Evolutionary conservation across 2,113 vertebrate species (phyloP).

Genomic region (Ptyas mucosa): DNA sequence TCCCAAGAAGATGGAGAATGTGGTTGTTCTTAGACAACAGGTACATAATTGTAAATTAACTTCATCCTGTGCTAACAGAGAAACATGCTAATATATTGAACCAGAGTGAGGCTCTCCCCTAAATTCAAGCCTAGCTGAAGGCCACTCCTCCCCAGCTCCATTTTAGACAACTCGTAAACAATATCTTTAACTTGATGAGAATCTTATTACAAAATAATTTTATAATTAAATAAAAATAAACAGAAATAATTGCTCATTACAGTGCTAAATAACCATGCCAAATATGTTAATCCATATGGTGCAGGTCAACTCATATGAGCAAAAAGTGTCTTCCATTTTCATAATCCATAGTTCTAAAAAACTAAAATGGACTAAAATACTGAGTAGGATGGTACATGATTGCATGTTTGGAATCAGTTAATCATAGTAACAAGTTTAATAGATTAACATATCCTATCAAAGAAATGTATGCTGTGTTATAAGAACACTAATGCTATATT

Average conservation of each 20-base stretch:
- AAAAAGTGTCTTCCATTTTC: conserved; percentile 1
- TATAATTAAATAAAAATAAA: not conserved
- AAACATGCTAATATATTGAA: not conserved
- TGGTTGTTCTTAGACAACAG: conserved; percentile 73
- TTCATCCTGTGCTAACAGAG: not conserved
- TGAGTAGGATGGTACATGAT: not conserved
- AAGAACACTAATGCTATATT: conserved; percentile 24
- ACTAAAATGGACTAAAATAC: not conserved
- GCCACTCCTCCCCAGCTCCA: not conserved
- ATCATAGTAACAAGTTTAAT: not conserved
- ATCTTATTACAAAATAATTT: not conserved
- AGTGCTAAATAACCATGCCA: not conserved
- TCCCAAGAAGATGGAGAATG: conserved; percentile 72
- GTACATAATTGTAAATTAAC: conserved; percentile 18
- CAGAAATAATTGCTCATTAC: not conserved
- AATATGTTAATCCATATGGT: not conserved
- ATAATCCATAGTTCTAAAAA: not conserved
- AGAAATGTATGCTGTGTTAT: conserved; percentile 4
- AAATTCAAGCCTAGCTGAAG: not conserved
- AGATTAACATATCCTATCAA: not conserved
- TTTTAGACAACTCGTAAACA: not conserved
- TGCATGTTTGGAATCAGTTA: not conserved
- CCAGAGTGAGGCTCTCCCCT: not conserved
- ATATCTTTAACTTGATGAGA: not conserved
- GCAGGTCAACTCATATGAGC: not conserved